Evolutionary conservation across 2,113 vertebrate species (phyloP).

Genomic region (Chitala chitala): DNA sequence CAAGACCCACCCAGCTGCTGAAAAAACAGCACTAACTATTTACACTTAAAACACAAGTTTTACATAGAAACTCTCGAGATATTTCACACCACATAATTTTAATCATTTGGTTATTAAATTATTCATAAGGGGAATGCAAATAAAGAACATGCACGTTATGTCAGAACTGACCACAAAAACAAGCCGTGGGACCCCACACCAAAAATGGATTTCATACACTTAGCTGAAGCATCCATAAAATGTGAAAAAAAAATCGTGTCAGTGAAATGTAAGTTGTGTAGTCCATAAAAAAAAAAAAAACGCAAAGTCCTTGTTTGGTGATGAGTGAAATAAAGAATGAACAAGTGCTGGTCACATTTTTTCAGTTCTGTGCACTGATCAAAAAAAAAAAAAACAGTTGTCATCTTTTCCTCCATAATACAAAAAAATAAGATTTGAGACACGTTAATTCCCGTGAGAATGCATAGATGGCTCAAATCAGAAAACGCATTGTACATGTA

Average conservation of each 20-base stretch:
- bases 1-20: neutral
- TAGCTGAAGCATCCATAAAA: neutral
- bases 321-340: neutral
- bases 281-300: neutral
- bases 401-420: no score
- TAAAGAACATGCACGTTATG: neutral
- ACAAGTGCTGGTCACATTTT: neutral
- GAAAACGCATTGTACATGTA: neutral
- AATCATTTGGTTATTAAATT: neutral
- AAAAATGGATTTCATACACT: neutral
- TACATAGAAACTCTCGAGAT: neutral
- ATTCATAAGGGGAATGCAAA: neutral
- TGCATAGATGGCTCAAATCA: neutral
- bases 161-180: neutral
- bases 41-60: neutral
- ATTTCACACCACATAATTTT: neutral
- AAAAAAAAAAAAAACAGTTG: no score
- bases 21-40: neutral
- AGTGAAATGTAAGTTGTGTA: neutral
- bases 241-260: neutral
- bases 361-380: neutral
- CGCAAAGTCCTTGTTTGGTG: no score
- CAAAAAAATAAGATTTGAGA: no score
- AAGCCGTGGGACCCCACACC: neutral
- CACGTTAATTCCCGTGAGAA: no score